Percentiles rank a stretch among this genome's conserved stretches.
Evolutionary conservation across 1,140 invertebrate species (phyloP).

Genomic region (Wasmannia auropunctata): DNA sequence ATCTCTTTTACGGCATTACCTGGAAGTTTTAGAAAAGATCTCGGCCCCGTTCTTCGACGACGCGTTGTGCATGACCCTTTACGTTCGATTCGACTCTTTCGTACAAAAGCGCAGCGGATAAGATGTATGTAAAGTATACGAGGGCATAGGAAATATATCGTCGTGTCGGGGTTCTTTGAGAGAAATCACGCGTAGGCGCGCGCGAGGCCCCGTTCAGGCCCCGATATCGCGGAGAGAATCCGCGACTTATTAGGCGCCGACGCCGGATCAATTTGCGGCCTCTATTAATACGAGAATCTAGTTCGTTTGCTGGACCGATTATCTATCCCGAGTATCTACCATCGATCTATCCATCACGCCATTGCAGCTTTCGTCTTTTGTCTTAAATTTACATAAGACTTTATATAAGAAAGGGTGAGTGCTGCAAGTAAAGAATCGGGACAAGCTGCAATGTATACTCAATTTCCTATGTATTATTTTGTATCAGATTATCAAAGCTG

Average conservation of each 20-base stretch:
- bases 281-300: constrained; percentile 63
- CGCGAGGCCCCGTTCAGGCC: constrained; percentile 40
- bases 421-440: neutral
- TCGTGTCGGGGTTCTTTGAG: constrained; percentile 72
- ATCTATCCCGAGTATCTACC: constrained; percentile 12
- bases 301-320: constrained; percentile 57
- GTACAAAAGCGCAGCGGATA: neutral
- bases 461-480: neutral
- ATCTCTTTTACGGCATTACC: neutral
- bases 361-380: neutral
- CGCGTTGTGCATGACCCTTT: constrained; percentile 19
- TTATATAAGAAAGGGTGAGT: neutral
- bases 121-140: constrained; percentile 56
- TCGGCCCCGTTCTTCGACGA: neutral
- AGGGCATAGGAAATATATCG: constrained; percentile 74
- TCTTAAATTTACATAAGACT: neutral
- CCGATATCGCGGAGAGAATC: constrained; percentile 56
- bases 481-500: too few relatives aligned
- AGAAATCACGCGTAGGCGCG: constrained; percentile 70
- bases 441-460: neutral
- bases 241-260: constrained; percentile 79
- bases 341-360: neutral
- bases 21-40: neutral
- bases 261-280: constrained; percentile 65
- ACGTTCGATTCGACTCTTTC: constrained; percentile 28